Conservation (phyloP, 2,797 vertebrate genomes). For the Lepilemur ruficaudatus region DNA sequence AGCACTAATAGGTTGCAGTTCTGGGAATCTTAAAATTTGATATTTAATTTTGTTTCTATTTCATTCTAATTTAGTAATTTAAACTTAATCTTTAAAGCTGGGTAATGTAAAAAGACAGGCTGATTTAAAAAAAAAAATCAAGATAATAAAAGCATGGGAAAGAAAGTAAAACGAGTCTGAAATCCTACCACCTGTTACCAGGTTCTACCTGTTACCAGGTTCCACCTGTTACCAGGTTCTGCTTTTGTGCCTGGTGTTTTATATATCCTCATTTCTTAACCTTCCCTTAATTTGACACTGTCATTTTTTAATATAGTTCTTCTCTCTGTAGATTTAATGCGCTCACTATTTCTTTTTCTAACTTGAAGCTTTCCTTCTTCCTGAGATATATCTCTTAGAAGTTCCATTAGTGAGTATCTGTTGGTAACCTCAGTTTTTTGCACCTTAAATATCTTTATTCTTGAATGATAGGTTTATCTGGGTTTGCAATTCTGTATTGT, state of each 20-base stretch:
- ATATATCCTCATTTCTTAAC: background rate
- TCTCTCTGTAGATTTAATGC: background rate
- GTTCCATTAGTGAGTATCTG: background rate
- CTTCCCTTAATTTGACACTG: no score
- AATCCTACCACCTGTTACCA: background rate
- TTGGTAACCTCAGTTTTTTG: background rate
- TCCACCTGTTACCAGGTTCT: no score
- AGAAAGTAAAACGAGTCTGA: background rate
- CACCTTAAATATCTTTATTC: background rate
- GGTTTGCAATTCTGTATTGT: background rate
- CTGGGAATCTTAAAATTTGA: background rate
- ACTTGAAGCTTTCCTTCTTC: background rate
- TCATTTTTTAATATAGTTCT: background rate
- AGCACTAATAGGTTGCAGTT: background rate
- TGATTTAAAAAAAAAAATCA: background rate
- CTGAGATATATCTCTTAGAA: background rate
- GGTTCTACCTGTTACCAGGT: background rate
- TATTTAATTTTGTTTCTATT: slow-evolving; percentile 42
- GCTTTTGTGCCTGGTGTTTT: background rate
- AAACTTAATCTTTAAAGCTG: background rate
- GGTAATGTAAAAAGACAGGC: background rate
- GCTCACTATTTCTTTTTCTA: background rate
- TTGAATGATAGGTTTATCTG: background rate
- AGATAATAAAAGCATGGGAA: background rate
- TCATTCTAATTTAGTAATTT: slow-evolving; percentile 7